Percentiles rank a stretch among this genome's conserved stretches.
These are phyloP conservation scores for Lepidochitona cinerea DNA, from an alignment of 2,888 invertebrate species.

Conservation along the genomic window DNA sequence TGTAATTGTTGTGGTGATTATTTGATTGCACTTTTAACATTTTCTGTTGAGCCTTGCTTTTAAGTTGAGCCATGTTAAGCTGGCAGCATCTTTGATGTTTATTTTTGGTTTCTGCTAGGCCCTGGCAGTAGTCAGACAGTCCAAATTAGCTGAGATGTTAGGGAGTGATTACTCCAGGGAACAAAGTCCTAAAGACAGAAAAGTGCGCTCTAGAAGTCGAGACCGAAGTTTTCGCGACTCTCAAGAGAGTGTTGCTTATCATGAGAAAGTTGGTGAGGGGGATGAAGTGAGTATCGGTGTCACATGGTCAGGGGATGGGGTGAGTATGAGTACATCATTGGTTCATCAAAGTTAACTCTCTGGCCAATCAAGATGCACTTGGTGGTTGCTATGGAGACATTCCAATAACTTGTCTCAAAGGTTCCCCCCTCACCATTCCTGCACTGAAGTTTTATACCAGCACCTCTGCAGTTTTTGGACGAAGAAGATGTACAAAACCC, in stretches of 20 bases:
- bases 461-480: no score
- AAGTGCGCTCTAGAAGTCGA: constrained; percentile 74
- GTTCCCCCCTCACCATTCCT: no score
- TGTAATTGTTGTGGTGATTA: no score
- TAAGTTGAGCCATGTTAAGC: constrained; percentile 9
- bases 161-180: constrained; percentile 73
- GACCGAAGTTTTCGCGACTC: constrained; percentile 76
- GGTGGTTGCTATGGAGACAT: not conserved
- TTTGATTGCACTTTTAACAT: no score
- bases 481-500: no score
- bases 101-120: constrained; percentile 76
- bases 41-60: not conserved
- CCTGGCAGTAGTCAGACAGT: constrained; percentile 93
- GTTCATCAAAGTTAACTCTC: constrained; percentile 1
- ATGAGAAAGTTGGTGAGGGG: constrained; percentile 72
- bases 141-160: constrained; percentile 84
- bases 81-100: constrained; percentile 9
- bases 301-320: constrained; percentile 63
- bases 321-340: constrained; percentile 47
- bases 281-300: constrained; percentile 81
- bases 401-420: no score
- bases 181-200: constrained; percentile 56
- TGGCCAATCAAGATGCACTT: not conserved
- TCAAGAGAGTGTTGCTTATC: constrained; percentile 76
- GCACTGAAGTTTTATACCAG: no score